Percentiles rank a stretch among this genome's conserved stretches.
These are phyloP conservation scores for Peromyscus aztecus DNA, from an alignment of 2,797 vertebrate species.

Conservation along the genomic window DNA sequence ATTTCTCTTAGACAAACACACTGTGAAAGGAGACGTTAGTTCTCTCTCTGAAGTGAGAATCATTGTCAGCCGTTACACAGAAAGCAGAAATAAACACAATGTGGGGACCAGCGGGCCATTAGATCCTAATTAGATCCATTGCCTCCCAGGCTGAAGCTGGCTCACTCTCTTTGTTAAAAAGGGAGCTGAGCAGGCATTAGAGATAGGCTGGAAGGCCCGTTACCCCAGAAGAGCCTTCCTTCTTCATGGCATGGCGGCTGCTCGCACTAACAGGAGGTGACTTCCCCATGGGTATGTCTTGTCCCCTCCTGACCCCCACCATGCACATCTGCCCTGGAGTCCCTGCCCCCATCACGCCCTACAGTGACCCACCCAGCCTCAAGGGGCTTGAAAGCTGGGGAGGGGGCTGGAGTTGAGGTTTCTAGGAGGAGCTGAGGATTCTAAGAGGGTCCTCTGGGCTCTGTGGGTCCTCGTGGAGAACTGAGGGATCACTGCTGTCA, in stretches of 20 bases:
- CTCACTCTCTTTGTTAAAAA: neutral
- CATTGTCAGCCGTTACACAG: conserved; percentile 13
- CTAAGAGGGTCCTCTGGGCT: neutral
- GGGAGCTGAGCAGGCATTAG: neutral
- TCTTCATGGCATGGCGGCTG: neutral
- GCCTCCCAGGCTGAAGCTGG: neutral
- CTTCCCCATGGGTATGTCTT: neutral
- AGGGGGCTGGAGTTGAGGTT: rapidly evolving
- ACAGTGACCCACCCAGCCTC: neutral
- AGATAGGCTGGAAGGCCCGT: neutral
- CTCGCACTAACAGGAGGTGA: neutral
- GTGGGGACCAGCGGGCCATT: neutral
- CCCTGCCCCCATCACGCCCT: neutral
- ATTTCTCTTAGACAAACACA: neutral
- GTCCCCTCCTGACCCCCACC: neutral
- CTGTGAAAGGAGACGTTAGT: neutral
- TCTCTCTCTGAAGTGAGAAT: neutral
- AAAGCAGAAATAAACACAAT: neutral
- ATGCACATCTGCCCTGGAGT: neutral
- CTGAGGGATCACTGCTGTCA: rapidly evolving
- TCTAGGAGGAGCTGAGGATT: neutral
- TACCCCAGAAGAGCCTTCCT: neutral
- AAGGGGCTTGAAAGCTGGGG: rapidly evolving
- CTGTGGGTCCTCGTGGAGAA: neutral
- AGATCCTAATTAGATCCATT: conserved; percentile 60